A percentile compares a stretch with the other conserved stretches of the same genome.
Evolutionary conservation across 2,888 invertebrate genomes (phyloP).

Genomic region (Rhyacophila evoluta): DNA sequence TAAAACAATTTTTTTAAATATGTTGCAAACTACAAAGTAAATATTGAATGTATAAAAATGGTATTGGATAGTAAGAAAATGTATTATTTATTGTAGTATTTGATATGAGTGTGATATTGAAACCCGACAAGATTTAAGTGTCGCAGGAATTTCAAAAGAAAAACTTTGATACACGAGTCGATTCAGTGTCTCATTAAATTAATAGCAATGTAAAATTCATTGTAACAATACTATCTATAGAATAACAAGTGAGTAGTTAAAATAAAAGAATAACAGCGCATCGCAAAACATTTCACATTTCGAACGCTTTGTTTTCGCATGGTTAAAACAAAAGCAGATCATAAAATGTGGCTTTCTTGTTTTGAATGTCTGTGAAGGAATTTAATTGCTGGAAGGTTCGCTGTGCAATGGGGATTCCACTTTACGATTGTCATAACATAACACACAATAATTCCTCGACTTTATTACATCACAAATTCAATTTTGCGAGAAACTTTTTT

Average conservation of each 20-base stretch:
- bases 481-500: neutral
- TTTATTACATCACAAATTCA: conserved; percentile 19
- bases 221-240: too few relatives aligned
- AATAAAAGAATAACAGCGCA: neutral
- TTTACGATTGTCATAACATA: conserved; percentile 22
- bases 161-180: too few relatives aligned
- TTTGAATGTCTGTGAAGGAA: conserved; percentile 28
- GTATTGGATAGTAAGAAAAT: too few relatives aligned
- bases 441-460: neutral
- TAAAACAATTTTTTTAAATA: too few relatives aligned
- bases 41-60: too few relatives aligned
- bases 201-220: too few relatives aligned
- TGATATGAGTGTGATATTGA: too few relatives aligned
- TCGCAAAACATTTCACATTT: neutral
- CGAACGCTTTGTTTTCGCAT: conserved; percentile 3
- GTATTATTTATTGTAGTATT: too few relatives aligned
- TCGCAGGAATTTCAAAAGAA: too few relatives aligned
- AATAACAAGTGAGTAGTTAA: neutral
- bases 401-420: neutral
- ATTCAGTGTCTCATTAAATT: too few relatives aligned
- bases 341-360: conserved; percentile 26
- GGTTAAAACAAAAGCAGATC: conserved; percentile 18
- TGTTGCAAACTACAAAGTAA: too few relatives aligned
- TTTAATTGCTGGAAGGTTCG: conserved; percentile 23
- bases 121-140: too few relatives aligned